Evolutionary conservation across 1,140 invertebrate genomes (phyloP).

Genomic region (Drosophila pachea): DNA sequence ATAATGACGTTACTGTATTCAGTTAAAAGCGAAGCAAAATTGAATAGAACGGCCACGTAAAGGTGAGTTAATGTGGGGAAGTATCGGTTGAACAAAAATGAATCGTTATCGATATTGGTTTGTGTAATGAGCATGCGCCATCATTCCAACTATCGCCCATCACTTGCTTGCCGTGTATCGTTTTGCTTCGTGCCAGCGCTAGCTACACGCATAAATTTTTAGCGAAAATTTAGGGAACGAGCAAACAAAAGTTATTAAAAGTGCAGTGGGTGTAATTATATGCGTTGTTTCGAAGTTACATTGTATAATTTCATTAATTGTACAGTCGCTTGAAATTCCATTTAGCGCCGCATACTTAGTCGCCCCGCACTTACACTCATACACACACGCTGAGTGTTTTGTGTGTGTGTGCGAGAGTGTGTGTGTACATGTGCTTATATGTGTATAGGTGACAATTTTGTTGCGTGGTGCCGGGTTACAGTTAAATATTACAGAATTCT

Average conservation of each 20-base stretch:
- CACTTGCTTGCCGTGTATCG: constrained; percentile 37
- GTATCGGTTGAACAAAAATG: not conserved
- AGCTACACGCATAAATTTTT: constrained; percentile 50
- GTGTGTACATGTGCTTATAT: constrained; percentile 30
- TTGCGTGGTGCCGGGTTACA: constrained; percentile 75
- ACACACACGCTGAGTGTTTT: constrained; percentile 32
- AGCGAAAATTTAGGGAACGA: constrained; percentile 40
- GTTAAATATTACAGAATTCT: constrained; percentile 67
- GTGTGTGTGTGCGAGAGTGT: constrained; percentile 36
- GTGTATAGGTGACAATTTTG: constrained; percentile 68
- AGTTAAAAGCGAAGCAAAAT: too few relatives aligned
- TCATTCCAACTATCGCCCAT: constrained; percentile 13
- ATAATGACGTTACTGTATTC: too few relatives aligned
- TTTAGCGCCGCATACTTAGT: constrained; percentile 25
- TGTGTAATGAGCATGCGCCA: constrained; percentile 12
- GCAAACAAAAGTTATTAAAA: constrained; percentile 25
- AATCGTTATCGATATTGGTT: constrained; percentile 15
- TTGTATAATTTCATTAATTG: constrained; percentile 16
- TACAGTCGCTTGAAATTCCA: not conserved
- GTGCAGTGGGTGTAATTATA: constrained; percentile 8
- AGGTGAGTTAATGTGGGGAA: not conserved
- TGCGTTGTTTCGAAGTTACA: constrained; percentile 5
- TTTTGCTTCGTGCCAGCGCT: constrained; percentile 42
- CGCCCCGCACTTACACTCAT: constrained; percentile 30
- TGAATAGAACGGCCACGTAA: not conserved